Evolutionary conservation across 2,113 vertebrate genomes (phyloP).

Genomic region (Haliaeetus leucogaster): DNA sequence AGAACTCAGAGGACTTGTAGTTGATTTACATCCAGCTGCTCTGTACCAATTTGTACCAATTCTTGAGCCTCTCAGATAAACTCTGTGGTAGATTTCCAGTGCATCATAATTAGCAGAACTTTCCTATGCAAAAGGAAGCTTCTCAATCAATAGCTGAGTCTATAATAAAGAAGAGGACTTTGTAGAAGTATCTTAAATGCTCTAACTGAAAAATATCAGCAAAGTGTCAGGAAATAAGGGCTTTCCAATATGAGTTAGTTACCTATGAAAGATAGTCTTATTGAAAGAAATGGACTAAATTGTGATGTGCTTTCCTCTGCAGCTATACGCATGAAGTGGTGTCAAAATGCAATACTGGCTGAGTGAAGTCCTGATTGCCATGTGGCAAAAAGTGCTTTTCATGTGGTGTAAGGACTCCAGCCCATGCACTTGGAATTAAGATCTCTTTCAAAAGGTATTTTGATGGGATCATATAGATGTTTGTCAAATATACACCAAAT

Average conservation of each 20-base stretch:
- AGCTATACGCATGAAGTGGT: background rate
- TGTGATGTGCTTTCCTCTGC: accelerated
- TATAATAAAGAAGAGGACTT: background rate
- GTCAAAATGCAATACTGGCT: background rate
- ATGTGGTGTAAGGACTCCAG: background rate
- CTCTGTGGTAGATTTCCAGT: background rate
- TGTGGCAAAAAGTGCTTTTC: background rate
- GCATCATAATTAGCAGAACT: background rate
- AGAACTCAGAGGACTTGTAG: background rate
- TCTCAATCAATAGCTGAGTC: background rate
- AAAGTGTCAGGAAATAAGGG: background rate
- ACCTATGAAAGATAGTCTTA: background rate
- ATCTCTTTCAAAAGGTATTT: background rate
- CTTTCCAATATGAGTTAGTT: background rate
- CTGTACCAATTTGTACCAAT: background rate
- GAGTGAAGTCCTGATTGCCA: background rate
- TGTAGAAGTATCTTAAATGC: background rate
- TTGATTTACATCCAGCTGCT: background rate
- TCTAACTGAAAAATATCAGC: background rate
- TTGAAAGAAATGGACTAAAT: background rate
- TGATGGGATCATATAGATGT: background rate
- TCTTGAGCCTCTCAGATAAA: background rate
- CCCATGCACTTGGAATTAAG: background rate
- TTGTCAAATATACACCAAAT: background rate
- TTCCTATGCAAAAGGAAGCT: background rate